A percentile compares a stretch with the other conserved stretches of the same genome.
phyloP scores from a whole-genome alignment of 2,113 vertebrate genomes.

The Catharus minimus region DNA sequence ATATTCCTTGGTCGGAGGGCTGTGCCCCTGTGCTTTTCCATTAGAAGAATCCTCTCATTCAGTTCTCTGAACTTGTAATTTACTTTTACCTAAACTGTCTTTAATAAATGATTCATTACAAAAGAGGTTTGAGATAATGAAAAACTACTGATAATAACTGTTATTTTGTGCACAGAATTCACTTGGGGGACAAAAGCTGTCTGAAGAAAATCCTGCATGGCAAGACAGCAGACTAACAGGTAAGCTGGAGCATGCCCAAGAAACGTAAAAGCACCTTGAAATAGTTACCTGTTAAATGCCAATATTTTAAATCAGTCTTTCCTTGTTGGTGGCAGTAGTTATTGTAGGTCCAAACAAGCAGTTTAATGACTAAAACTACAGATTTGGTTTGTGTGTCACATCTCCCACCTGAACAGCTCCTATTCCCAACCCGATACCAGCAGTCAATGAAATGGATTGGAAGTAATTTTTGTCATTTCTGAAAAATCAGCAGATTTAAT shows the following conservation, averaged over 20 bases:
- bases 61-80: background rate
- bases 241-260: background rate
- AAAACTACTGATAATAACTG: background rate
- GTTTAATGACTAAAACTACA: background rate
- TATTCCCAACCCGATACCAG: fast-evolving
- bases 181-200: background rate
- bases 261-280: background rate
- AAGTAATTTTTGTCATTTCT: background rate
- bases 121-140: background rate
- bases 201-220: background rate
- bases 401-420: background rate
- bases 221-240: background rate
- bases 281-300: background rate
- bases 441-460: background rate
- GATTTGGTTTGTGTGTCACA: background rate
- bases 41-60: background rate
- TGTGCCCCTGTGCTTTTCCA: background rate
- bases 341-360: background rate
- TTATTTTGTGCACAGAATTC: background rate
- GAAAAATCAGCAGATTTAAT: background rate
- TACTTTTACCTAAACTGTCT: background rate
- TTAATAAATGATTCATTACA: background rate
- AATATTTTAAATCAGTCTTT: background rate
- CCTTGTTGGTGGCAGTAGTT: background rate
- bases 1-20: background rate